Base-by-base conservation (phyloP, 1,140 invertebrate species). In the Ladona fulva region DNA sequence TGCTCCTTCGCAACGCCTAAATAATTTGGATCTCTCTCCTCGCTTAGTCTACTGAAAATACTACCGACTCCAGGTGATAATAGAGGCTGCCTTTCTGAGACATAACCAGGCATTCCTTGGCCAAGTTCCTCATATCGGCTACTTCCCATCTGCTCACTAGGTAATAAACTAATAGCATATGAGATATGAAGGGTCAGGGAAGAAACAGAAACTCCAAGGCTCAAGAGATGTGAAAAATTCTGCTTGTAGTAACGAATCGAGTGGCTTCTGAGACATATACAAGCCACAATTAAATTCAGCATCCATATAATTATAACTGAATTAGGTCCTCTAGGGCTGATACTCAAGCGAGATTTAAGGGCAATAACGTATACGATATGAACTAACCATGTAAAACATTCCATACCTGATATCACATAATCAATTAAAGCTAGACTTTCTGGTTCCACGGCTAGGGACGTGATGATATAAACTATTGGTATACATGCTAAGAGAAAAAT, bases 1-100 rank as follows among this genome's bases (percentile, higher is more conserved):
- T 90, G 88, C 83, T 96, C 93, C 89, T 96, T 93, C 11, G 94
- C 95, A 74, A 91, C 90, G 0, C 93, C 93, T 76, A 95, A 85
- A 80, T 93, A 89, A 73, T 85, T 86, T 8, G 90, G 89, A 81
- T 93, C 91, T 59, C 90, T 88, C 81, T 92, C 90, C 79, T 89
- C 88, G n/a, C 84, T 82, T 79, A 92, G 90, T 76, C 88, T 85
- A 78, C 87, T 86, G 81, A 91, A 92, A 25, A 83, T 86, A 79
- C 84, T 84, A 79, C 82, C 82, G 52, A 78, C 82, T 59, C 86
- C 80, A 76, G 87, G 81, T 42, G 85, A 83, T 73, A 85, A 87
- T 52, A 80, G 83, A 80, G 87, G 79, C 82, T 85, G 80, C 86
- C 84, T 83, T 86, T 81, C 75, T 82, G 79, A 75, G 82, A 80